Percentiles rank a stretch among this genome's conserved stretches.
Evolutionary conservation across 2,888 invertebrate species (phyloP).

Genomic region (Eugnorisma glareosa): DNA sequence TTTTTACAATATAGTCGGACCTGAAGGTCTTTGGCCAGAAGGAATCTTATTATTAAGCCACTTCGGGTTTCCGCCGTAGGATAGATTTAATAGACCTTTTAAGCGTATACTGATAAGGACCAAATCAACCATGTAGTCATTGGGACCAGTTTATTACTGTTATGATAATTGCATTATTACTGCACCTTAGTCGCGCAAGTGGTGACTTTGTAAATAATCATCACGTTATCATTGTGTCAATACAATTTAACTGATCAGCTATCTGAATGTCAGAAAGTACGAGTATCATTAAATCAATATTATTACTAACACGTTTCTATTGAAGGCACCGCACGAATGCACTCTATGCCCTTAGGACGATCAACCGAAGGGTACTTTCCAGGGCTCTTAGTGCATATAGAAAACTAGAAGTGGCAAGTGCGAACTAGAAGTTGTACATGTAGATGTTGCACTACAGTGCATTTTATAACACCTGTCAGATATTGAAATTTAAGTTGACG

Average conservation of each 20-base stretch:
- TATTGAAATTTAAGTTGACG: conserved; percentile 11
- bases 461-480: background rate
- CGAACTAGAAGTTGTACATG: background rate
- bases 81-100: background rate
- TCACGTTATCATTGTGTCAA: conserved; percentile 23
- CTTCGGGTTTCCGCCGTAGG: background rate
- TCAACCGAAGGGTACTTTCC: conserved; percentile 21
- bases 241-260: conserved; percentile 17
- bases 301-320: conserved; percentile 27
- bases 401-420: background rate
- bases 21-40: background rate
- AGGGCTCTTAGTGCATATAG: background rate
- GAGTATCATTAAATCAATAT: conserved; percentile 47
- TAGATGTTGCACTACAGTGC: background rate
- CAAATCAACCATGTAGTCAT: background rate
- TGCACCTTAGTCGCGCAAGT: background rate
- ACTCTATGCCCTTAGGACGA: conserved; percentile 22
- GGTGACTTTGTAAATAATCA: background rate
- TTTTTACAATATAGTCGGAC: background rate
- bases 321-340: conserved; percentile 20
- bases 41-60: background rate
- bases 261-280: conserved; percentile 22
- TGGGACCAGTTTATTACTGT: background rate
- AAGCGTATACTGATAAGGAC: background rate
- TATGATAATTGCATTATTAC: conserved; percentile 9